A percentile compares a stretch with the other conserved stretches of the same genome.
phyloP scores from a whole-genome alignment of 2,888 invertebrate genomes.

The Cerastis rubricosa region DNA sequence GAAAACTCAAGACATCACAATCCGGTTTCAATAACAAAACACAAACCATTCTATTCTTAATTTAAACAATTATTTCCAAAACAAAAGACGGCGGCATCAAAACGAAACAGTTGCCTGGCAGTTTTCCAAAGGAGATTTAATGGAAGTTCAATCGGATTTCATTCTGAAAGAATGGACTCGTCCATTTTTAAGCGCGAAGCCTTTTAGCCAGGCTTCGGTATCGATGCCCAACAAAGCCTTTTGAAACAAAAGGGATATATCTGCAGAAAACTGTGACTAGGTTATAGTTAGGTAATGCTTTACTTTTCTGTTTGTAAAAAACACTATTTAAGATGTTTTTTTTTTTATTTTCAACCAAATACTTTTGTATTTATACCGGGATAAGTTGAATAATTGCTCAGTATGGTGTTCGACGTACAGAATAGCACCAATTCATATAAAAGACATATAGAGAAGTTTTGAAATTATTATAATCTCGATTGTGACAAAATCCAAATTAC shows the following conservation, averaged over 20 bases:
- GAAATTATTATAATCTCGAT: no score
- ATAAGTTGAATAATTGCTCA: no score
- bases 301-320: not conserved
- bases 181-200: conserved; percentile 43
- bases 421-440: no score
- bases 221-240: conserved; percentile 32
- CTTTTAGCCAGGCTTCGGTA: conserved; percentile 32
- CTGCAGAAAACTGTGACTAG: conserved; percentile 20
- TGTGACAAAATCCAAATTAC: no score
- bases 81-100: conserved; percentile 7
- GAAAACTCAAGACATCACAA: not conserved
- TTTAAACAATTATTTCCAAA: not conserved
- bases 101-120: conserved; percentile 10
- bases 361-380: not conserved
- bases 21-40: not conserved
- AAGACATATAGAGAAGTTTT: no score
- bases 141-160: conserved; percentile 41
- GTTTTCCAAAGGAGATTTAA: conserved; percentile 19
- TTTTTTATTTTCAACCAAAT: not conserved
- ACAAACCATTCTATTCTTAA: not conserved
- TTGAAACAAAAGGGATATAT: conserved; percentile 54
- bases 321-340: not conserved
- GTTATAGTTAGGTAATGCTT: not conserved
- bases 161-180: conserved; percentile 20
- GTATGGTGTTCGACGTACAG: no score